A percentile compares a stretch with the other conserved stretches of the same genome.
phyloP scores from a whole-genome alignment of 2,888 invertebrate genomes.

The Stenchaetothrips biformis region DNA sequence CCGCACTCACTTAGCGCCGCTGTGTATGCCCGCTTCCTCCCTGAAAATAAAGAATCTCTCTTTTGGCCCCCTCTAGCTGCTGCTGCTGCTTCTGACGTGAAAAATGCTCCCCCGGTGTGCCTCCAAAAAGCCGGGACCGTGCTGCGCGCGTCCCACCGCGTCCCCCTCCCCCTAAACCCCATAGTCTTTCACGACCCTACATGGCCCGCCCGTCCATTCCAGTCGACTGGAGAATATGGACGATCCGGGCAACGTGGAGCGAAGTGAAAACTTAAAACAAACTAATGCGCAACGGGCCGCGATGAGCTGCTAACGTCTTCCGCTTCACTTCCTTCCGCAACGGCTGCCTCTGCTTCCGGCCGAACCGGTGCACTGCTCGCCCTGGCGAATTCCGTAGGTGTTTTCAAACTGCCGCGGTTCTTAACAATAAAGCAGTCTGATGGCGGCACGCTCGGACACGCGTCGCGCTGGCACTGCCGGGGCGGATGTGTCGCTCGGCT shows the following conservation, averaged over 20 bases:
- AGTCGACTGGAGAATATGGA: conserved; percentile 1
- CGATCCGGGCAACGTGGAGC: not conserved
- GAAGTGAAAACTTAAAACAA: not conserved
- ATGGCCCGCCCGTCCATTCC: not conserved
- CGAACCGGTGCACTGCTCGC: not conserved
- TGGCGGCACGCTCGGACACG: not conserved
- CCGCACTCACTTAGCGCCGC: not conserved
- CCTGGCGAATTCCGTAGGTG: not conserved
- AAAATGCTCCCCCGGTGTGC: not conserved
- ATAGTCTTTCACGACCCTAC: not conserved
- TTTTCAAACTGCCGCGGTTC: not conserved
- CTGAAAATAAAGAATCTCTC: not conserved
- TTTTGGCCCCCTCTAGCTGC: not conserved
- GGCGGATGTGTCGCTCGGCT: not conserved
- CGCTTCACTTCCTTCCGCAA: not conserved
- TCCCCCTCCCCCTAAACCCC: not conserved
- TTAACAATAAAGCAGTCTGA: not conserved
- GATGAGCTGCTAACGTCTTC: not conserved
- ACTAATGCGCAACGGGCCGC: not conserved
- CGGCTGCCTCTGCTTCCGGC: not conserved
- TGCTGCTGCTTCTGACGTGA: not conserved
- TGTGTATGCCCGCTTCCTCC: not conserved
- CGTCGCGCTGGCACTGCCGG: not conserved
- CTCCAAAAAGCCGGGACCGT: not conserved
- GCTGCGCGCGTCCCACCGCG: not conserved